A percentile compares a stretch with the other conserved stretches of the same genome.
phyloP scores from a whole-genome alignment of 2,113 vertebrate genomes.

The Trogon surrucura region DNA sequence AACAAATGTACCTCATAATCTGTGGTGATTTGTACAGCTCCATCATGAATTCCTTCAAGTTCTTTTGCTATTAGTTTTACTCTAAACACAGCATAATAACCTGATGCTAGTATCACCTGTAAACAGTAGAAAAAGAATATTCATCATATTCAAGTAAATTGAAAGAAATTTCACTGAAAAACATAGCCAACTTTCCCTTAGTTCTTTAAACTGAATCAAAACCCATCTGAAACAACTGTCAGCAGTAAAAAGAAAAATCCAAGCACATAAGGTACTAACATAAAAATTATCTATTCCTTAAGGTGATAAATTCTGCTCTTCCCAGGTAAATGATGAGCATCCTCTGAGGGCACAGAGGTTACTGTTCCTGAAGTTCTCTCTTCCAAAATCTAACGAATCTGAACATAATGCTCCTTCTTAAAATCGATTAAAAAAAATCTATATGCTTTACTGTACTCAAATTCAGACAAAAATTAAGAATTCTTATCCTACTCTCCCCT shows the following conservation, averaged over 20 bases:
- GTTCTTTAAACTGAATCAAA: background rate
- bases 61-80: conserved; percentile 90
- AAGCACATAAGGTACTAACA: background rate
- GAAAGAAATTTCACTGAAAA: background rate
- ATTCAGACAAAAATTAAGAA: background rate
- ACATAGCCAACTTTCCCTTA: background rate
- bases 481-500: background rate
- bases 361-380: background rate
- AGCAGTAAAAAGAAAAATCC: background rate
- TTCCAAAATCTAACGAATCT: background rate
- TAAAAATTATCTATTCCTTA: background rate
- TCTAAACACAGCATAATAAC: conserved; percentile 93
- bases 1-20: conserved; percentile 90
- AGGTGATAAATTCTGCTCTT: background rate
- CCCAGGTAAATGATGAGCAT: background rate
- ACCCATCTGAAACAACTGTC: background rate
- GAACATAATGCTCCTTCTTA: background rate
- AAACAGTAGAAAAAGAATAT: background rate
- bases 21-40: conserved; percentile 94
- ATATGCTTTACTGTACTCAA: background rate
- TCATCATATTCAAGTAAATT: background rate
- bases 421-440: background rate
- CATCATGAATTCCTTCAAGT: conserved; percentile 92
- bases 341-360: background rate
- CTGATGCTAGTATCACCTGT: conserved; percentile 91